These are phyloP conservation scores for Falco naumanni DNA, from an alignment of 2,797 vertebrate genomes.

Conservation along the genomic window DNA sequence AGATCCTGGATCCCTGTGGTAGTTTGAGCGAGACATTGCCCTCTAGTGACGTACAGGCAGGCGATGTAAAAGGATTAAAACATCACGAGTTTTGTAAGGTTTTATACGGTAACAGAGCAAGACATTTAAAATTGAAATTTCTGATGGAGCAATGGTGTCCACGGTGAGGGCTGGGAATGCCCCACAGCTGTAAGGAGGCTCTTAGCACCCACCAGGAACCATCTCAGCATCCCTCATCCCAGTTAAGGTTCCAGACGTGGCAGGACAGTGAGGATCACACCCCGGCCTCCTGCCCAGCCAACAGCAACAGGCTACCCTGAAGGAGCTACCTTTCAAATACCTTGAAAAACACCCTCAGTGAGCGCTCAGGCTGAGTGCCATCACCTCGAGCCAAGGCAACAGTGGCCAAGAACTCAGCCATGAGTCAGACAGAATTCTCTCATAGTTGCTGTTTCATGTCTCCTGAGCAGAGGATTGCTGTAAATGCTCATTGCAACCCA, in stretches of 20 bases:
- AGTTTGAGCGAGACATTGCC: background rate
- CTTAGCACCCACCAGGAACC: background rate
- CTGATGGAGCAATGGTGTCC: background rate
- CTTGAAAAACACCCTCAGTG: background rate
- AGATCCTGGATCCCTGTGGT: rapidly evolving
- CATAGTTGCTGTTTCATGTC: background rate
- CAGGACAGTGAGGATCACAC: background rate
- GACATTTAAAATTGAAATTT: background rate
- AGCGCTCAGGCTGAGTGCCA: background rate
- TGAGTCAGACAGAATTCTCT: background rate
- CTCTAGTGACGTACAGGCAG: constrained; percentile 38
- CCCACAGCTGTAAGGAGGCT: background rate
- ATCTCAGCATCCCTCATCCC: background rate
- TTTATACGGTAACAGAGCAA: background rate
- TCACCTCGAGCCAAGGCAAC: background rate
- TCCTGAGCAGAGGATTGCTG: background rate
- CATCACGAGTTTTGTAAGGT: background rate
- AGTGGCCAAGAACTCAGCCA: background rate
- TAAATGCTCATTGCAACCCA: background rate
- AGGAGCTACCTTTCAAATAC: background rate
- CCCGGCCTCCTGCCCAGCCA: background rate
- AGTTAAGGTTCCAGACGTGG: background rate
- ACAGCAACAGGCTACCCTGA: background rate
- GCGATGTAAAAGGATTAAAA: background rate
- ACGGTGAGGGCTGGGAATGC: background rate